A percentile compares a stretch with the other conserved stretches of the same genome.
phyloP scores from a whole-genome alignment of 2,888 invertebrate genomes.

The Choreutis nemorana region DNA sequence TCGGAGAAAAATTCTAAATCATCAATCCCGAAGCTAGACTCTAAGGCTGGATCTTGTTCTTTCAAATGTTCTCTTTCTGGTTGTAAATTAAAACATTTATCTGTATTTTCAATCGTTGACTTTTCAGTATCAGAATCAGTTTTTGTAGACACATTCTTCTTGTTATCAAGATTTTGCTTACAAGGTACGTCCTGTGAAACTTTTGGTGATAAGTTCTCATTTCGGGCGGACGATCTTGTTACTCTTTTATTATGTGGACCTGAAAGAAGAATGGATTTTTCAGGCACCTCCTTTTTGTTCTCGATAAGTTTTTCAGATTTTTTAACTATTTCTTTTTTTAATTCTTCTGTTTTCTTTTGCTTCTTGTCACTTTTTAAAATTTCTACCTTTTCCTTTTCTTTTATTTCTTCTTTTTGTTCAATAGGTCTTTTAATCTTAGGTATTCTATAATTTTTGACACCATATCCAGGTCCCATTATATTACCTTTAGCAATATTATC shows the following conservation, averaged over 20 bases:
- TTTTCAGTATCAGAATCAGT: constrained; percentile 31
- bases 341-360: constrained; percentile 8
- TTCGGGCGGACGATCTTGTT: too few relatives aligned
- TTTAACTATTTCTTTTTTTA: constrained; percentile 6
- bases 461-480: constrained; percentile 40
- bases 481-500: constrained; percentile 48
- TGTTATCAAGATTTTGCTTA: too few relatives aligned
- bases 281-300: too few relatives aligned
- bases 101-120: constrained; percentile 4
- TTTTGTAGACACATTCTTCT: too few relatives aligned
- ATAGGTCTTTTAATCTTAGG: constrained; percentile 48
- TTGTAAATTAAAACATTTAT: constrained; percentile 4
- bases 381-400: background rate
- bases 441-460: constrained; percentile 57
- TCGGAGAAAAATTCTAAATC: constrained; percentile 45
- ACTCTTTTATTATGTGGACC: too few relatives aligned
- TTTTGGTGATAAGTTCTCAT: too few relatives aligned
- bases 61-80: background rate
- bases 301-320: too few relatives aligned
- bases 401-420: constrained; percentile 13
- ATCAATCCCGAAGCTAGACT: constrained; percentile 30
- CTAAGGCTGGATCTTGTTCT: too few relatives aligned
- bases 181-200: too few relatives aligned
- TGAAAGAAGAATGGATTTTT: too few relatives aligned
- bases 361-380: constrained; percentile 6